A percentile compares a stretch with the other conserved stretches of the same genome.
Conservation (phyloP, 2,113 vertebrate species). For the Probosciger aterrimus region DNA sequence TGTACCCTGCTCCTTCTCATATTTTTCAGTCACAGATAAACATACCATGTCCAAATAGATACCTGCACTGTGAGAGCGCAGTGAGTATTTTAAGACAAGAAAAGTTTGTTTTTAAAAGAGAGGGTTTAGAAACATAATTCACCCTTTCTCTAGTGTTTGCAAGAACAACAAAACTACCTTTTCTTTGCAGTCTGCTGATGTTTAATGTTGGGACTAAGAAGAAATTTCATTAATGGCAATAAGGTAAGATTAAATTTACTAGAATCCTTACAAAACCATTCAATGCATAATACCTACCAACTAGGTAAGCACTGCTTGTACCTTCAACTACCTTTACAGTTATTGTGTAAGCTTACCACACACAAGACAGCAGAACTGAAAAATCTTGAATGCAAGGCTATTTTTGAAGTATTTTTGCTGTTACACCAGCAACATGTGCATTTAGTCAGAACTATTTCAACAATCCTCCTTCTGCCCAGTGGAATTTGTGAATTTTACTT, state of each 20-base stretch:
- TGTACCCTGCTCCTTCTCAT: background rate
- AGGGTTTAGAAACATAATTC: background rate
- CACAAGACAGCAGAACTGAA: background rate
- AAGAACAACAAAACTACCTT: slow-evolving; percentile 10
- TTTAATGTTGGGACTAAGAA: background rate
- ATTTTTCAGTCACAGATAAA: background rate
- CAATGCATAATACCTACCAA: background rate
- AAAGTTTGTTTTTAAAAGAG: background rate
- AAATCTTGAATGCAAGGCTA: background rate
- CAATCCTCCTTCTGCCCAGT: background rate
- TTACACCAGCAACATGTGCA: background rate
- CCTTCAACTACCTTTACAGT: background rate
- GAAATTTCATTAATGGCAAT: background rate
- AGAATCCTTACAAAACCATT: background rate
- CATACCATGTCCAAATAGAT: background rate
- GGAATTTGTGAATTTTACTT: background rate
- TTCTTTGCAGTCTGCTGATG: background rate
- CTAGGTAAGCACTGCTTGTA: background rate
- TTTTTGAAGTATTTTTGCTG: background rate
- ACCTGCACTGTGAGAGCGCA: background rate
- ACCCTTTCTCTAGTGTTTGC: background rate
- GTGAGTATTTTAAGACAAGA: background rate
- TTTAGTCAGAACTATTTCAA: slow-evolving; percentile 6
- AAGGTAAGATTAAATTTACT: background rate
- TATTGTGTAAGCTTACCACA: background rate